Conservation (phyloP, 2,797 vertebrate genomes). For the Dromococcyx pavoninus region DNA sequence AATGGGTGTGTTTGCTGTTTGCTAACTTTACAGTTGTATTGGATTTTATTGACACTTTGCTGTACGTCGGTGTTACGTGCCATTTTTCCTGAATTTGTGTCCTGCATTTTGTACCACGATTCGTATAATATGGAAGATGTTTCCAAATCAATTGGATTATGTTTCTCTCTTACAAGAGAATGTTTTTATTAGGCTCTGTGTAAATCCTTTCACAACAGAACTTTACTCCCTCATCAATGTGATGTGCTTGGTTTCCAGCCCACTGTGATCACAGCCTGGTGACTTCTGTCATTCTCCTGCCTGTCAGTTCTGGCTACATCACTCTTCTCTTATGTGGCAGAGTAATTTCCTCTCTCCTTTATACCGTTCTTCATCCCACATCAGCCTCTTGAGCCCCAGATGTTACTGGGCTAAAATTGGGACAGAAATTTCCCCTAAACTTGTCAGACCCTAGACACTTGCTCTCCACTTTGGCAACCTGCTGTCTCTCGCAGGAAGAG, state of each 20-base stretch:
- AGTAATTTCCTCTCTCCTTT: conserved; percentile 22
- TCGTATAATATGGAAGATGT: neutral
- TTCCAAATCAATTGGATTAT: neutral
- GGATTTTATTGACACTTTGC: neutral
- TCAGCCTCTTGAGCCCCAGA: neutral
- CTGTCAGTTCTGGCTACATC: neutral
- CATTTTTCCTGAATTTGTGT: neutral
- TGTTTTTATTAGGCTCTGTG: neutral
- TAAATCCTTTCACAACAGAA: conserved; percentile 19
- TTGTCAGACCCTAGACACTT: neutral
- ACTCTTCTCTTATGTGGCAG: neutral
- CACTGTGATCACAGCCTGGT: neutral
- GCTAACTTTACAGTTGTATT: neutral
- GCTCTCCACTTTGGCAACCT: neutral
- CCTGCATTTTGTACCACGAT: neutral
- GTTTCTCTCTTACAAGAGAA: neutral
- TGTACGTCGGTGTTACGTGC: neutral
- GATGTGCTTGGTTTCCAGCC: neutral
- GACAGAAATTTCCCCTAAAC: conserved; percentile 15
- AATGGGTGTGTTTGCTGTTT: neutral
- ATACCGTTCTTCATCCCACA: neutral
- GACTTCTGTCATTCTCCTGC: neutral
- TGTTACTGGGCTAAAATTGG: neutral
- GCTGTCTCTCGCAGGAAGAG: neutral
- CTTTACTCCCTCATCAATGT: conserved; percentile 6